Evolutionary conservation across 2,113 vertebrate species (phyloP).

Genomic region (Rana temporaria): DNA sequence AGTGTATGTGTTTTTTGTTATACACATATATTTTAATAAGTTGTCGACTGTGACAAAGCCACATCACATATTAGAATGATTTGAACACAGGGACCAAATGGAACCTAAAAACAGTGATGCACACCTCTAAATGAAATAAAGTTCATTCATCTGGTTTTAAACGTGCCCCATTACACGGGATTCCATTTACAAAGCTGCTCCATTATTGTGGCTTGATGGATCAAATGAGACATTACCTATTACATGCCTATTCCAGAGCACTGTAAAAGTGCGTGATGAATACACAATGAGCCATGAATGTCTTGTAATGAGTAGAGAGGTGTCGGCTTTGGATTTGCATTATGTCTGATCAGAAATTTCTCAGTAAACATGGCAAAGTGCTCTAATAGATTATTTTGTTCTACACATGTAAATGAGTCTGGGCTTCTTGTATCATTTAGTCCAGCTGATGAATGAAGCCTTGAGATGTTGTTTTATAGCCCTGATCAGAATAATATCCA

Average conservation of each 20-base stretch:
- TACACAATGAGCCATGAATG: constrained; percentile 5
- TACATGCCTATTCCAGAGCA: constrained; percentile 21
- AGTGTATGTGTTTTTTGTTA: no score
- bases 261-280: neutral
- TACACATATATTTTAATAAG: no score
- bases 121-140: no score
- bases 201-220: neutral
- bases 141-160: constrained; percentile 1
- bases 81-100: no score
- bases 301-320: neutral
- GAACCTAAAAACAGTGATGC: no score
- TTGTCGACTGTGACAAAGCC: no score
- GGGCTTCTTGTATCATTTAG: constrained; percentile 37
- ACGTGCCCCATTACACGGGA: neutral
- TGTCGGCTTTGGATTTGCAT: constrained; percentile 1
- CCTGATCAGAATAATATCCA: constrained; percentile 10
- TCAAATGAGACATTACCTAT: constrained; percentile 17
- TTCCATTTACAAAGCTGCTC: neutral
- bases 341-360: constrained; percentile 18
- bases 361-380: constrained; percentile 32
- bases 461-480: constrained; percentile 44
- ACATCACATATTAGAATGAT: no score
- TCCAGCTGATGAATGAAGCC: constrained; percentile 43
- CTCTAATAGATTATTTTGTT: constrained; percentile 37
- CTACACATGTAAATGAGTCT: constrained; percentile 42